Evolutionary conservation across 2,113 vertebrate genomes (phyloP), one percentile per base, ranked within the genome.

Genomic region (Callipepla californica): DNA sequence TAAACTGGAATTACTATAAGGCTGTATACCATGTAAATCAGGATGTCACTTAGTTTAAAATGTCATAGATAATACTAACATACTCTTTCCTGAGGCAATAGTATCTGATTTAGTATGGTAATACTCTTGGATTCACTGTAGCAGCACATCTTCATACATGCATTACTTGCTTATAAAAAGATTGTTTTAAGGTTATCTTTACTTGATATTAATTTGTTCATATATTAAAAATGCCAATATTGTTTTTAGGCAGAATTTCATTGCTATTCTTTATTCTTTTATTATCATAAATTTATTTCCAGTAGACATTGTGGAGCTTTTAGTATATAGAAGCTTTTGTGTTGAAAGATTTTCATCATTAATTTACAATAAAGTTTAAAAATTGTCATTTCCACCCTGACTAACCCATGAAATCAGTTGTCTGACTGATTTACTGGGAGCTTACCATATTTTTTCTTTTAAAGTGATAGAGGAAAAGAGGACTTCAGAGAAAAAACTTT

Each of bases 331-430:
- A 68, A 7, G 23, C 2, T 0, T 45, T 83, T 89, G 94, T 92
- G 53, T 83, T 95, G 90, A 91, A 87, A 96, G 75, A 74, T 88
- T 94, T 96, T 95, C 82, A 69, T 93, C 57, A 75, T 94, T 96
- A 97, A 96, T 97, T 97, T 66, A 53, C 45, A 69, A 80, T 85
- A 85, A 86, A 90, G 57, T 95, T 81, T 96, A 92, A 95, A 97
- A 97, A 95, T 80, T 96, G 32, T 36, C 91, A 92, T 96, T 97
- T 97, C 95, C 86, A 61, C 79, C 78, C 80, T 96, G 87, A 92
- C 85, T 82, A 95, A 68, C 19, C 79, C 87, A 93, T 96, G 90
- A 97, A 97, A 98, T 97, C 87, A 26, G 36, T 94, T 94, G 62
- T 95, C 82, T 95, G 73, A 85, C 66, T 94, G 40, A 94, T 96